Percentiles rank a stretch among this genome's conserved stretches.
These are phyloP conservation scores for Peucedramus taeniatus DNA, from an alignment of 2,113 vertebrate genomes.

Conservation along the genomic window DNA sequence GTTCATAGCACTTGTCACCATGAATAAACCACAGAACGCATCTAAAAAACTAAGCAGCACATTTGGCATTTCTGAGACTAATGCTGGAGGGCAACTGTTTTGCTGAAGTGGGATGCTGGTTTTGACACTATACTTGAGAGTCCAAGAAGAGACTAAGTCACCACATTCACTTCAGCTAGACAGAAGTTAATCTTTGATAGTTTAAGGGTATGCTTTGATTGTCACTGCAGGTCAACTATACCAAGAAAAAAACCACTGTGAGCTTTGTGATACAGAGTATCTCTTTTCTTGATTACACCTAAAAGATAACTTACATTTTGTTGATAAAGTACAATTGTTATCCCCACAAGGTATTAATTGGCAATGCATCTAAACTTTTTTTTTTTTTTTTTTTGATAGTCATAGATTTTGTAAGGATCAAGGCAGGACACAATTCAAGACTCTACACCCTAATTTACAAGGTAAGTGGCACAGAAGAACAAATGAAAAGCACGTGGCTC, in stretches of 20 bases:
- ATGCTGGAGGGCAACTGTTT: background rate
- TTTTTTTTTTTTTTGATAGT: background rate
- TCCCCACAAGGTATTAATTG: background rate
- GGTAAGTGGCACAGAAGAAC: background rate
- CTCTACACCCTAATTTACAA: background rate
- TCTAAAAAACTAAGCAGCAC: background rate
- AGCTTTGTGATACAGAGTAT: background rate
- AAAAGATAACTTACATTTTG: background rate
- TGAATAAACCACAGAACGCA: background rate
- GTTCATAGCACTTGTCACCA: conserved; percentile 14
- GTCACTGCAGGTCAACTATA: background rate
- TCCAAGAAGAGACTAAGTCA: background rate
- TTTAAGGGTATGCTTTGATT: background rate
- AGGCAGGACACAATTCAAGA: background rate
- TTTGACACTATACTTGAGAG: background rate
- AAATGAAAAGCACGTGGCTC: background rate
- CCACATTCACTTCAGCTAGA: background rate
- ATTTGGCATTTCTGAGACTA: conserved; percentile 21
- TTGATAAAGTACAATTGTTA: background rate
- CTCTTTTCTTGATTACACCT: background rate
- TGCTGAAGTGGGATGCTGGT: background rate
- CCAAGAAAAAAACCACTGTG: background rate
- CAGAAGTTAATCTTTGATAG: background rate
- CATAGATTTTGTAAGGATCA: background rate
- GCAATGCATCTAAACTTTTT: background rate